phyloP scores from a whole-genome alignment of 2,888 invertebrate species.

The Spialia ferax region DNA sequence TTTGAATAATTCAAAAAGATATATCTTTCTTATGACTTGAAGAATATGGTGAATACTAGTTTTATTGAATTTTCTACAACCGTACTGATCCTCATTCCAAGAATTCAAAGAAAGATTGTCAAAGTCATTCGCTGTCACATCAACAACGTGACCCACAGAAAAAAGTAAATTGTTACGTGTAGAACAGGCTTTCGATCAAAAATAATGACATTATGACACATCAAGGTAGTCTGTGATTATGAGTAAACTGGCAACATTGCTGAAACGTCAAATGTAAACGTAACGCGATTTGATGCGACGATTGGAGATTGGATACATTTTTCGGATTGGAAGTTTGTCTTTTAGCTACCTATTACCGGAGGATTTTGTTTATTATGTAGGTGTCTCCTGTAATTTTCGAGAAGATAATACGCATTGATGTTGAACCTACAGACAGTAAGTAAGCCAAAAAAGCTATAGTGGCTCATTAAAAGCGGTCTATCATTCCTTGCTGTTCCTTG shows the following conservation, averaged over 20 bases:
- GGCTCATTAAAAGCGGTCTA: conserved; percentile 47
- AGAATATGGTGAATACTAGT: too few relatives aligned
- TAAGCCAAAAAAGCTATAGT: conserved; percentile 46
- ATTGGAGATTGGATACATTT: conserved; percentile 56
- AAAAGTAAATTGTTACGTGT: too few relatives aligned
- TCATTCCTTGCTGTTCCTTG: conserved; percentile 62
- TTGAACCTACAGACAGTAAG: conserved; percentile 65
- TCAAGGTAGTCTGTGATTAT: too few relatives aligned
- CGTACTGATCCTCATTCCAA: too few relatives aligned
- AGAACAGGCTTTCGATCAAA: too few relatives aligned
- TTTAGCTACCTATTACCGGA: conserved; percentile 66
- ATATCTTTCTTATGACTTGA: too few relatives aligned
- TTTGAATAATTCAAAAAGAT: too few relatives aligned
- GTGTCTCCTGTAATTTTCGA: conserved; percentile 62
- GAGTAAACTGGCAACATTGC: conserved; percentile 1
- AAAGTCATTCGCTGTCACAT: too few relatives aligned
- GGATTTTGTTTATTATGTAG: conserved; percentile 77
- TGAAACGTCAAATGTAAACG: conserved; percentile 27
- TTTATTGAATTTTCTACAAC: too few relatives aligned
- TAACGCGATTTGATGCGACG: conserved; percentile 46
- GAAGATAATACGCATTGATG: conserved; percentile 56
- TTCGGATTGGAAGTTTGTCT: conserved; percentile 62
- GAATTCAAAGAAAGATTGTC: too few relatives aligned
- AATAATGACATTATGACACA: too few relatives aligned
- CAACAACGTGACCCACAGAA: too few relatives aligned